Evolutionary conservation across 2,797 vertebrate species (phyloP).

Genomic region (Smutsia temminckii): DNA sequence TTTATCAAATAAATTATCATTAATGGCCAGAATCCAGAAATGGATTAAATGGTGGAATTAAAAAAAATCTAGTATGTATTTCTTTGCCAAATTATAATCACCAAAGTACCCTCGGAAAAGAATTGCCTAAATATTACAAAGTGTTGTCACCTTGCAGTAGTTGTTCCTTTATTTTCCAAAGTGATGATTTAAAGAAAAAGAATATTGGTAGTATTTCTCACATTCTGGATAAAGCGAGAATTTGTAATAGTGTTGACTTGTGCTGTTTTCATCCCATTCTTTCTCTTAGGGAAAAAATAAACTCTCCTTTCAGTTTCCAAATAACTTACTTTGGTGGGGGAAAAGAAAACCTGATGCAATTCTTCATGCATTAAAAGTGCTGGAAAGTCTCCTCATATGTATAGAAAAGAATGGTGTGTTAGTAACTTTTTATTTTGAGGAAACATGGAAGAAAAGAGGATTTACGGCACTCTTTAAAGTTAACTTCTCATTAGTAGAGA

Average conservation of each 20-base stretch:
- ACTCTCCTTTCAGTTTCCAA: conserved; percentile 5
- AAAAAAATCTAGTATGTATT: conserved; percentile 12
- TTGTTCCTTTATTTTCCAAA: conserved; percentile 32
- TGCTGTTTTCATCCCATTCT: not conserved
- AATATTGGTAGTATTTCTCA: not conserved
- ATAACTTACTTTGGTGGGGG: not conserved
- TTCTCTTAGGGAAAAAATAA: not conserved
- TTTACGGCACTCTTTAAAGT: not conserved
- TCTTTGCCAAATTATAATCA: conserved; percentile 25
- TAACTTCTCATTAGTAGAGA: not conserved
- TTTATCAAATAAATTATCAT: conserved; percentile 5
- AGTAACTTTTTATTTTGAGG: conserved; percentile 25
- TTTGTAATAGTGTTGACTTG: conserved; percentile 28
- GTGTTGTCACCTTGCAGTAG: not conserved
- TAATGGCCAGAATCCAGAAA: conserved; percentile 4
- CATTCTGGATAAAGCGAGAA: conserved; percentile 13
- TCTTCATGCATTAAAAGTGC: not conserved
- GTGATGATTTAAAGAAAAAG: conserved; percentile 22
- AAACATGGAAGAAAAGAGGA: not conserved
- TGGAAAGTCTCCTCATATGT: not conserved
- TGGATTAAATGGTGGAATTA: not conserved
- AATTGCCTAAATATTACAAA: not conserved
- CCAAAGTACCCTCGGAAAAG: conserved; percentile 37
- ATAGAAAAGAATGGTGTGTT: not conserved
- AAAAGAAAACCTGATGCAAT: not conserved